Evolutionary conservation across 2,113 vertebrate genomes (phyloP), one percentile per base, ranked within the genome.

Genomic region (Tangachromis dhanisi): DNA sequence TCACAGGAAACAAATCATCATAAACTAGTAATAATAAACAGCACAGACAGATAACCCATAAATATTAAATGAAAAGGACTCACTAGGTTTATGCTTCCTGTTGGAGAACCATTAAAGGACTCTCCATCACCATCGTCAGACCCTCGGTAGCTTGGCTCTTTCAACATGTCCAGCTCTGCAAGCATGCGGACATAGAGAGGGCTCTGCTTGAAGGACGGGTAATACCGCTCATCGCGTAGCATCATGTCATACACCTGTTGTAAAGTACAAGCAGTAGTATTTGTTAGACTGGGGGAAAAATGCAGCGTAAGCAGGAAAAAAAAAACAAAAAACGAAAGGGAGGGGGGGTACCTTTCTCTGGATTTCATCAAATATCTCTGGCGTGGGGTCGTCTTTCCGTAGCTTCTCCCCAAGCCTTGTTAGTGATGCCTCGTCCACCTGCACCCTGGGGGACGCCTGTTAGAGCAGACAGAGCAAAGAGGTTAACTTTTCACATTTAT

Each of bases 301-400:
- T 26, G 19, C 14, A 26, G 26, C 26, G 2, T n/a, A 21, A 61
- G 35, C 3, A 81, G 6, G 4, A 0, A 17, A 8, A 0, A 17
- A 7, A 3, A 35, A 59, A 66, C 98, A 66, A 99, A 40, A 7
- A 4, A 98, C 1, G 2, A 40, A 33, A 14, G 12, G 19, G 19
- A 0, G 33, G 17, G 7, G 76, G 14, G 5, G 55, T 40, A 99
- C 99, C 96, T 98, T 98, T 96, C 97, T 98, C 94, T 99, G 98
- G 96, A 99, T 97, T 84, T 99, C 98, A 96, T 99, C 98, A 93
- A 99, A 99, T 90, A 99, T 99, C 94, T 99, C 98, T 3, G 99
- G 98, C 2, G 98, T 99, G 91, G 98, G 98, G 93, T 99, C 98
- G 54, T 99, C 98, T 85, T 96, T 98, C 96, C 97, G 98, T 85